Conservation (phyloP, 2,888 invertebrate species). For the Tricholauxania praeusta region DNA sequence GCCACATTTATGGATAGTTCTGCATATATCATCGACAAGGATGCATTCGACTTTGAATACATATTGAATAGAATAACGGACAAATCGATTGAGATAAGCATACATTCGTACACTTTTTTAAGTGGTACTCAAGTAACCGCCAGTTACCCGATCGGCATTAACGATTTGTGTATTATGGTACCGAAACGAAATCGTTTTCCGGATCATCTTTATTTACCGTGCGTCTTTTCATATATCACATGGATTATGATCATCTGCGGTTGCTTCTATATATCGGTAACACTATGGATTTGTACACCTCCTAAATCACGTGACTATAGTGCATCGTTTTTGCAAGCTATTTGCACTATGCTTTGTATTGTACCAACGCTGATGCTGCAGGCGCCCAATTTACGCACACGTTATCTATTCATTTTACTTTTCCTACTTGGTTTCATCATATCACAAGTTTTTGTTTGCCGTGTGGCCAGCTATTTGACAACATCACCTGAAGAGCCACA, state of each 20-base stretch:
- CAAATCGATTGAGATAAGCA: conserved; percentile 55
- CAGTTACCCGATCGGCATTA: conserved; percentile 60
- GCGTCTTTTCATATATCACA: conserved; percentile 48
- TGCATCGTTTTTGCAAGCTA: conserved; percentile 53
- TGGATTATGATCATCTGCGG: conserved; percentile 52
- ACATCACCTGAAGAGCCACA: conserved; percentile 49
- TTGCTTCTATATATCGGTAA: conserved; percentile 49
- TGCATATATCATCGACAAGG: no score
- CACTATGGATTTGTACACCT: conserved; percentile 56
- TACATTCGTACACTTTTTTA: conserved; percentile 53
- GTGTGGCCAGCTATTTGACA: conserved; percentile 59
- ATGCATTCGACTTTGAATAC: no score
- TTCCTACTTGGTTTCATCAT: conserved; percentile 54
- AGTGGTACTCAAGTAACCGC: conserved; percentile 44
- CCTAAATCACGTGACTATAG: conserved; percentile 50
- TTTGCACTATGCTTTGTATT: conserved; percentile 51
- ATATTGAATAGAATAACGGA: conserved; percentile 20
- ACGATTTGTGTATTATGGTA: conserved; percentile 61
- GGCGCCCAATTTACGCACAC: conserved; percentile 49
- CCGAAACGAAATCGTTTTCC: conserved; percentile 54
- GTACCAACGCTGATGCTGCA: conserved; percentile 49
- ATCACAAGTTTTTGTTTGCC: conserved; percentile 57
- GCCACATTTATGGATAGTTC: no score
- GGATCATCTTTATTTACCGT: conserved; percentile 51
- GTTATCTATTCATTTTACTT: conserved; percentile 50